phyloP scores from a whole-genome alignment of 2,797 vertebrate genomes.

The Danio kyathit region DNA sequence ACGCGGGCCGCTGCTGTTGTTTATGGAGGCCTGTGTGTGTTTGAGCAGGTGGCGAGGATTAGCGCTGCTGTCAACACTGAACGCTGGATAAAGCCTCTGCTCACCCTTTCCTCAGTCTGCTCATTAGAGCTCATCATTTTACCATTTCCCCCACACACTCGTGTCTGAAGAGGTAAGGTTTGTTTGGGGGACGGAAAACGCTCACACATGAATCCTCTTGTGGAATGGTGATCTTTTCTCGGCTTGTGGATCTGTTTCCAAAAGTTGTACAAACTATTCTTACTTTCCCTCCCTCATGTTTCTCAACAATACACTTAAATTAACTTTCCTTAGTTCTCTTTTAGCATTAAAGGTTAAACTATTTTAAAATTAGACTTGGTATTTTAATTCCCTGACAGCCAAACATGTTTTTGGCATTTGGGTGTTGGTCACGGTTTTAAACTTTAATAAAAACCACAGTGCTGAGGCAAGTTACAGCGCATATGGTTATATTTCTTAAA shows the following conservation, averaged over 20 bases:
- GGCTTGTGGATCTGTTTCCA: background rate
- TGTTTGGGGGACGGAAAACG: background rate
- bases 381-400: background rate
- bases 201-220: constrained; percentile 14
- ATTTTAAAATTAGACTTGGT: background rate
- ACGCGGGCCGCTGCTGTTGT: constrained; percentile 72
- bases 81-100: constrained; percentile 88
- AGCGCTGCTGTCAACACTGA: constrained; percentile 95
- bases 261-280: background rate
- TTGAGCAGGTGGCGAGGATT: constrained; percentile 99
- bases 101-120: constrained; percentile 70
- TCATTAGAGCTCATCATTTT: constrained; percentile 66
- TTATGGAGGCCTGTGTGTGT: constrained; percentile 75
- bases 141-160: constrained; percentile 72
- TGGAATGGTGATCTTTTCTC: constrained; percentile 28
- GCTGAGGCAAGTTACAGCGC: no score
- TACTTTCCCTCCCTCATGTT: background rate
- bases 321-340: background rate
- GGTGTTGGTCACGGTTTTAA: background rate
- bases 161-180: constrained; percentile 47
- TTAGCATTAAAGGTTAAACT: background rate
- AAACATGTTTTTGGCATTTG: background rate
- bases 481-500: no score
- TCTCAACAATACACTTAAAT: background rate
- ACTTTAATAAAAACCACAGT: background rate